Evolutionary conservation across 2,113 vertebrate species (phyloP).

Genomic region (Lichenostomus cassidix): DNA sequence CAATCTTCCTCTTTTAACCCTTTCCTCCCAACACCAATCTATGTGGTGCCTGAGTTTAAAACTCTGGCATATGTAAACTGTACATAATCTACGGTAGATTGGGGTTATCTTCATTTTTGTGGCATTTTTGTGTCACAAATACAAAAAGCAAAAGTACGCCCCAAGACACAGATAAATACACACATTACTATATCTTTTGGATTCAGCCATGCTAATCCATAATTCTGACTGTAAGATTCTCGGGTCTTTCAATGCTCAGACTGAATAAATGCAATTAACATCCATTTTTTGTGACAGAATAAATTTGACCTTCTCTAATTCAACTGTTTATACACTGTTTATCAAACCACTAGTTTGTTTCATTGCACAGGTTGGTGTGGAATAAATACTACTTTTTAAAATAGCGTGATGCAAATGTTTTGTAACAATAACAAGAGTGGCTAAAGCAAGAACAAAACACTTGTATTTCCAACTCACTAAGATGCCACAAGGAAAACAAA

Average conservation of each 20-base stretch:
- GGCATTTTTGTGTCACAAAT: background rate
- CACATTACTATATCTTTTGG: background rate
- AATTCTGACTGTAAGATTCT: background rate
- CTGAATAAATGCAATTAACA: constrained; percentile 8
- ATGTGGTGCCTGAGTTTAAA: background rate
- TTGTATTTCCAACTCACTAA: background rate
- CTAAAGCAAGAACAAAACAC: background rate
- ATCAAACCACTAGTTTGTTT: background rate
- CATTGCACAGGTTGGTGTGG: background rate
- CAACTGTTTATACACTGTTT: background rate
- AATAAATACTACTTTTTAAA: background rate
- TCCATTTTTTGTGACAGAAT: background rate
- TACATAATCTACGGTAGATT: background rate
- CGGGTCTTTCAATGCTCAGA: background rate
- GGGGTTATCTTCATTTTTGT: background rate
- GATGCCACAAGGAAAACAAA: background rate
- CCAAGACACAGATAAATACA: background rate
- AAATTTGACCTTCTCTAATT: background rate
- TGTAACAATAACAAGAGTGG: background rate
- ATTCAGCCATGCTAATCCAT: background rate
- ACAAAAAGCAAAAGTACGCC: background rate
- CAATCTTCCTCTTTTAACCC: too few relatives aligned
- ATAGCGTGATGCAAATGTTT: background rate
- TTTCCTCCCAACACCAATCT: background rate
- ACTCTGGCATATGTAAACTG: background rate